phyloP scores from a whole-genome alignment of 2,888 invertebrate genomes.

The Lepidochitona cinerea region DNA sequence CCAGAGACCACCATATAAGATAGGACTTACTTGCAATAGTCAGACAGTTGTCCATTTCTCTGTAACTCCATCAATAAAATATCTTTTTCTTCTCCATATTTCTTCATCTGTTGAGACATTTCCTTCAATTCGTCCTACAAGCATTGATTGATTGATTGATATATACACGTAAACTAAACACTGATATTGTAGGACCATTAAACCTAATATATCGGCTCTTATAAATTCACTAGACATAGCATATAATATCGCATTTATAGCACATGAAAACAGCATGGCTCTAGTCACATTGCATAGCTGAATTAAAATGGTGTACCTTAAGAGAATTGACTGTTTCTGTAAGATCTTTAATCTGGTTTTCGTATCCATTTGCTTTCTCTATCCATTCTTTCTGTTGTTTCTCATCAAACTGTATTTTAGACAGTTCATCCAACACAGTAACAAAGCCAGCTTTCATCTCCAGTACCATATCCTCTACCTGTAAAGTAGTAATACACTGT shows the following conservation, averaged over 20 bases:
- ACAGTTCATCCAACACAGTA: constrained; percentile 51
- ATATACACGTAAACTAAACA: neutral
- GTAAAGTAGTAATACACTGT: constrained; percentile 9
- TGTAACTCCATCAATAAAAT: constrained; percentile 43
- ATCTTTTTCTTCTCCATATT: constrained; percentile 38
- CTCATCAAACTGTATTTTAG: constrained; percentile 52
- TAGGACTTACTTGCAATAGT: constrained; percentile 35
- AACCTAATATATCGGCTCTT: no score
- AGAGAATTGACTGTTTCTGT: constrained; percentile 37
- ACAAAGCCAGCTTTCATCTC: constrained; percentile 59
- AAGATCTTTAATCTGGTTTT: constrained; percentile 36
- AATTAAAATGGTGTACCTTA: constrained; percentile 27
- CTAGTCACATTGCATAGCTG: neutral
- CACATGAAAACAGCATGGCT: no score
- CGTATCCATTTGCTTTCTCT: constrained; percentile 35
- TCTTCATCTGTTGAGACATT: constrained; percentile 34
- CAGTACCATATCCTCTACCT: constrained; percentile 61
- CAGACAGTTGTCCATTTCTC: constrained; percentile 36
- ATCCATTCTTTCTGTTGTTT: constrained; percentile 41
- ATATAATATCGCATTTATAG: no score
- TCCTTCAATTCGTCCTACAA: constrained; percentile 38
- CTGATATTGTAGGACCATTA: no score
- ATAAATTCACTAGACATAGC: no score
- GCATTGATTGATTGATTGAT: no score
- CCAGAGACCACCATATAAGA: no score